Base-by-base conservation (phyloP, 2,113 vertebrate genomes). In the Lanius ludovicianus region DNA sequence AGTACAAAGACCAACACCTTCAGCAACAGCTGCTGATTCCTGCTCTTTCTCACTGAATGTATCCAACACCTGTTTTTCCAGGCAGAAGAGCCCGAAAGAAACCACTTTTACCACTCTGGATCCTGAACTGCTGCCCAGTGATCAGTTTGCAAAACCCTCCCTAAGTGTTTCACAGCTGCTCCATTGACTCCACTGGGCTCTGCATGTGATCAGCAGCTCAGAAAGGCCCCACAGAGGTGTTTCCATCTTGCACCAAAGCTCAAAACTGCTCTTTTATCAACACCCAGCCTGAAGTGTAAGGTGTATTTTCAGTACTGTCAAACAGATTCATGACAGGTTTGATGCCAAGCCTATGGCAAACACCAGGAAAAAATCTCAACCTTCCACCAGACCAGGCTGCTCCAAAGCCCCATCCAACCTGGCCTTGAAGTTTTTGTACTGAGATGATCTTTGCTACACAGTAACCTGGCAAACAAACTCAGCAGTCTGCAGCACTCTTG, bases 401-500 rank as follows among this genome's bases (percentile, higher is more conserved):
- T 89, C 25, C 41, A 44, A 44, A 57, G 52, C 15, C 35, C 22
- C 8, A 15, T 65, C 44, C 84, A 42, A 10, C 25, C 31, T 35
- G 30, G 30, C 42, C 55, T 20, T 22, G 55, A 8, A 6, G 49
- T 9, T 84, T 73, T 31, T 52, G 18, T 46, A 64, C 60, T 56
- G 77, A 81, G 46, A 21, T 56, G 16, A 33, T 49, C 50, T 65
- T 77, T 74, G 41, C 71, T 86, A n/a, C 7, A 7, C 4, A 50
- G 67, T 21, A 35, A 47, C 71, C 68, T 68, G 94, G 95, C 80
- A 96, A 94, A 96, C 77, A 97, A 96, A 97, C 62, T 90, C 92
- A 97, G 75, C 91, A 98, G 96, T 92, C 96, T 85, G 75, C 79
- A 87, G 73, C 50, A 94, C 92, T 71, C 90, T 96, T 95, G 64